Evolutionary conservation across 1,140 invertebrate species (phyloP).

Genomic region (Zaprionus nigranus): DNA sequence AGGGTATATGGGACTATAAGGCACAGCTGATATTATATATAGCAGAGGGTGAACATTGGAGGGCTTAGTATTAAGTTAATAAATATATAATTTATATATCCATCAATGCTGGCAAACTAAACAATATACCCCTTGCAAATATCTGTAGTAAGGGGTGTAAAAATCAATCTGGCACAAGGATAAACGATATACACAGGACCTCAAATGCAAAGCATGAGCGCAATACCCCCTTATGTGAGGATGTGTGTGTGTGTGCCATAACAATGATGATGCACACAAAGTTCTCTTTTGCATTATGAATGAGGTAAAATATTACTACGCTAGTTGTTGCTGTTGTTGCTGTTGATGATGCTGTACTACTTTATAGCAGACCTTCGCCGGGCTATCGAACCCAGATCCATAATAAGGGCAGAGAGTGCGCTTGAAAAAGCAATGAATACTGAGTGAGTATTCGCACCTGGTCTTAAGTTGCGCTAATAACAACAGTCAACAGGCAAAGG

Average conservation of each 20-base stretch:
- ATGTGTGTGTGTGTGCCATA: conserved; percentile 28
- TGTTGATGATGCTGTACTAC: neutral
- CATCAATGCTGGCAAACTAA: neutral
- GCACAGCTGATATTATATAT: too few species aligned
- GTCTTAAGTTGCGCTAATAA: conserved; percentile 1
- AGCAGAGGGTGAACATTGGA: too few species aligned
- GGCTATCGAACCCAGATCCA: conserved; percentile 34
- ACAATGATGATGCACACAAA: conserved; percentile 25
- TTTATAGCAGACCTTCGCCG: conserved; percentile 8
- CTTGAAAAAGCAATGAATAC: conserved; percentile 9
- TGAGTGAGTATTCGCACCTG: conserved; percentile 9
- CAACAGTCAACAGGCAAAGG: conserved; percentile 1
- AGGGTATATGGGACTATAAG: neutral
- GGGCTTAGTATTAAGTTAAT: too few species aligned
- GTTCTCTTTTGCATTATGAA: conserved; percentile 46
- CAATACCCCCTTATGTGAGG: conserved; percentile 27
- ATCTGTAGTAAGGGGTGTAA: conserved; percentile 1
- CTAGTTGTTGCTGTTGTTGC: conserved; percentile 9
- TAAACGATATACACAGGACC: conserved; percentile 47
- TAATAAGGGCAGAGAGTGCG: conserved; percentile 7
- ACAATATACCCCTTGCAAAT: neutral
- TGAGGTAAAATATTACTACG: conserved; percentile 30
- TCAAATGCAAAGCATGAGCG: conserved; percentile 35
- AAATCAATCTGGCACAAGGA: conserved; percentile 80
- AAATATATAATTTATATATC: neutral